Evolutionary conservation across 2,113 vertebrate genomes (phyloP).

Genomic region (Seriola rivoliana): DNA sequence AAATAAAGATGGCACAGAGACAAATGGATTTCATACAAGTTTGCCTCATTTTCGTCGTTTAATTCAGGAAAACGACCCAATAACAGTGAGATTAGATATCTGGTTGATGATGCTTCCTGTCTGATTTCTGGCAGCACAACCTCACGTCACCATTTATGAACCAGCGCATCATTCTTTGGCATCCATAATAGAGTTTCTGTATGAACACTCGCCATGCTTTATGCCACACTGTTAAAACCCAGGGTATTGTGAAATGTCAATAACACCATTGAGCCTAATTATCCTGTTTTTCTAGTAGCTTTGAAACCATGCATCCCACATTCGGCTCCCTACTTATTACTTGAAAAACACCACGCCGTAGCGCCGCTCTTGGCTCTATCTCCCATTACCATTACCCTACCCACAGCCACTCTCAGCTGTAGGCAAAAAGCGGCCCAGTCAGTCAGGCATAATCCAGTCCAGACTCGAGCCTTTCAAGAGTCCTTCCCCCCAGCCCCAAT

Average conservation of each 20-base stretch:
- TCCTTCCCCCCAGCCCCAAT: conserved; percentile 6
- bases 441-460: conserved; percentile 51
- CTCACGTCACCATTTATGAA: background rate
- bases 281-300: background rate
- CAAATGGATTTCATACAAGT: background rate
- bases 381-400: conserved; percentile 25
- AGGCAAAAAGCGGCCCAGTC: conserved; percentile 40
- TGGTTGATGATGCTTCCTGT: background rate
- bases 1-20: background rate
- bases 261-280: background rate
- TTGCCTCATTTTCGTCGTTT: background rate
- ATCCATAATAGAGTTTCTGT: background rate
- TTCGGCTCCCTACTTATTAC: conserved; percentile 4
- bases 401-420: conserved; percentile 38
- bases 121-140: conserved; percentile 13
- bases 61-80: background rate
- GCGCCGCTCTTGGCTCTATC: background rate
- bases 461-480: conserved; percentile 7
- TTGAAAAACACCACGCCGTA: background rate
- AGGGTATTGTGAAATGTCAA: background rate
- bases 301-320: background rate
- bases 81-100: background rate
- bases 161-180: background rate
- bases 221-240: background rate
- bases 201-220: background rate